Base-by-base conservation (phyloP, 2,888 invertebrate species). In the Lycia hirtaria region DNA sequence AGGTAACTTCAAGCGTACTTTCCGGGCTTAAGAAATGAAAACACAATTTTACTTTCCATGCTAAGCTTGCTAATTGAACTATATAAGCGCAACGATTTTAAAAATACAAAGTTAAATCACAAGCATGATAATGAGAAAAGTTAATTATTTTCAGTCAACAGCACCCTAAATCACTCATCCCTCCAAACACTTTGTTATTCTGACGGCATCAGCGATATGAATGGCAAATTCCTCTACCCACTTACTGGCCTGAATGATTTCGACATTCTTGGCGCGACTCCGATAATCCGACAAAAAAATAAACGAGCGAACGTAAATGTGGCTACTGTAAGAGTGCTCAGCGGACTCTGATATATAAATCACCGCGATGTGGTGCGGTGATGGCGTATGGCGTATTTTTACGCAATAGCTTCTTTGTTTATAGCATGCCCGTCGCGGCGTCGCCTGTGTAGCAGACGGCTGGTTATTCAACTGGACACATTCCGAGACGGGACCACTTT, bases 171-270 rank as follows among this genome's bases (percentile, higher is more conserved):
- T 60, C 50, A 48, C 53, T 49, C 56, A 50, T 62, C 62, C 56
- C 64, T 62, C 47, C 71, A 79, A 77, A 71, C 67, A 47, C 52
- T 69, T 75, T 71, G 77, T 79, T 79, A 80, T 81, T 83, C 76
- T 70, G 76, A 73, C 76, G 73, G 73, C 78, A 76, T 73, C 80
- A 73, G 67, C 72, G 68, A 88, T 88, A 90, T 92, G 91, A 92
- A 92, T 92, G 92, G 91, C 84, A 75, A 85, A 91, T 91, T 84
- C 89, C 87, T 83, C 88, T 80, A 76, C 88, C 90, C 88, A 90
- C 91, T 88, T 87, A 85, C 88, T 85, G 88, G 83, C 84, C 92
- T 92, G 90, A 92, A 92, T 92, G 92, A 88, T 91, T 89, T 91
- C 90, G 80, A 91, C 88, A 91, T 91, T 91, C 91, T 90, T 92